Evolutionary conservation across 2,888 invertebrate species (phyloP).

Genomic region (Gortyna flavago): DNA sequence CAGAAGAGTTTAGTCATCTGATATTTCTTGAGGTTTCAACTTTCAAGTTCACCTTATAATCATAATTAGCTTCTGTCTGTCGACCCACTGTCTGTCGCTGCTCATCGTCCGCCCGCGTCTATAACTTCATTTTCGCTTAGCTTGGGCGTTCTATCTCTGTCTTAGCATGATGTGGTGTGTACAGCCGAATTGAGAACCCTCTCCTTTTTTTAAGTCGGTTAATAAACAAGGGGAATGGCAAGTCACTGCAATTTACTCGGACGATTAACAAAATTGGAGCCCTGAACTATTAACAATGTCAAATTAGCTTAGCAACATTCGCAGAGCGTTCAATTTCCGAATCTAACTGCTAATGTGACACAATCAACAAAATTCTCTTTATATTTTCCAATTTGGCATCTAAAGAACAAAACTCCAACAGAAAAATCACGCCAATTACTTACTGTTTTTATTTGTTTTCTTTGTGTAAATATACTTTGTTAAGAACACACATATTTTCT

Average conservation of each 20-base stretch:
- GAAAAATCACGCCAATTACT: slow-evolving; percentile 50
- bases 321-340: not conserved
- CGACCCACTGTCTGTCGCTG: not conserved
- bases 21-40: not conserved
- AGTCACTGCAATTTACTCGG: not conserved
- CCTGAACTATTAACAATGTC: not conserved
- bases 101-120: not conserved
- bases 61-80: not conserved
- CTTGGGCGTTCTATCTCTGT: too few relatives aligned
- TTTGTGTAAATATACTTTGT: slow-evolving; percentile 54
- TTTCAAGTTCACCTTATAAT: not conserved
- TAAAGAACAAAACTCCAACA: slow-evolving; percentile 30
- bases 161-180: too few relatives aligned
- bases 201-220: too few relatives aligned
- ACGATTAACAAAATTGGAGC: not conserved
- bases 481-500: slow-evolving; percentile 58
- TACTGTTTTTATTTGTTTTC: slow-evolving; percentile 56
- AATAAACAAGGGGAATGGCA: not conserved
- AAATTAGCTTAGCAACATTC: not conserved
- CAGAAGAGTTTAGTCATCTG: not conserved
- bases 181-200: too few relatives aligned
- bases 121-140: not conserved
- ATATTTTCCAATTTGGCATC: slow-evolving; percentile 11
- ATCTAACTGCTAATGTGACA: not conserved
- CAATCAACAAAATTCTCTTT: not conserved